A percentile compares a stretch with the other conserved stretches of the same genome.
phyloP scores from a whole-genome alignment of 2,113 vertebrate species.

The Rhombomys opimus region DNA sequence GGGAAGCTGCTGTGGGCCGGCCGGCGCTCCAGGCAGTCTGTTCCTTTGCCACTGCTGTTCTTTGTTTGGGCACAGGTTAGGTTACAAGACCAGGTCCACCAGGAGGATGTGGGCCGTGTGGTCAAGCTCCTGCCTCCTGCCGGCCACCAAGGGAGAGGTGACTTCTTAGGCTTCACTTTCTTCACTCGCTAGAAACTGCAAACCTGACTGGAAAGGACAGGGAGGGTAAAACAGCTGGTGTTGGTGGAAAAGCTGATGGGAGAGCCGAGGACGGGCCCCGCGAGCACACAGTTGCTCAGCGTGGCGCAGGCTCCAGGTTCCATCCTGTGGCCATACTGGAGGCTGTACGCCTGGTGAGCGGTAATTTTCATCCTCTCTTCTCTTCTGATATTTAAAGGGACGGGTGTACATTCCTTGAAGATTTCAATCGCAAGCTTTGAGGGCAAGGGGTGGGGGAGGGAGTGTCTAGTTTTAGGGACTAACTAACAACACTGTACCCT shows the following conservation, averaged over 20 bases:
- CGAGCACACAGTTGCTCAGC: neutral
- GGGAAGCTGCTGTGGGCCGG: neutral
- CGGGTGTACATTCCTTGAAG: neutral
- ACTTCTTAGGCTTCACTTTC: neutral
- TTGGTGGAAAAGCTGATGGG: neutral
- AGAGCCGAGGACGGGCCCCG: no score
- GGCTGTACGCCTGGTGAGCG: neutral
- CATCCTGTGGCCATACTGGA: neutral
- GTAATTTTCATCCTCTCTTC: neutral
- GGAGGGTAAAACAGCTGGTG: no score
- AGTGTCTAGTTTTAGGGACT: neutral
- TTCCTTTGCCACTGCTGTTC: neutral
- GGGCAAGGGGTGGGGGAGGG: neutral
- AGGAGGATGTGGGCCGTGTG: neutral
- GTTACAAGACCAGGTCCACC: neutral
- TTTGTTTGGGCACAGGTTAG: neutral
- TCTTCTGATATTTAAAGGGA: neutral
- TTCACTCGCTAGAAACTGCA: neutral
- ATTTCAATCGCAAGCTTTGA: neutral
- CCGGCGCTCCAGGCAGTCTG: neutral
- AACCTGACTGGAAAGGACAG: neutral
- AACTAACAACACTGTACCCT: neutral
- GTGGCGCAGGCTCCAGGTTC: neutral
- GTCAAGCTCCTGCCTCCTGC: neutral
- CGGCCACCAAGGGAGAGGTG: neutral